phyloP scores from a whole-genome alignment of 2,113 vertebrate species.

The Urocitellus parryii region DNA sequence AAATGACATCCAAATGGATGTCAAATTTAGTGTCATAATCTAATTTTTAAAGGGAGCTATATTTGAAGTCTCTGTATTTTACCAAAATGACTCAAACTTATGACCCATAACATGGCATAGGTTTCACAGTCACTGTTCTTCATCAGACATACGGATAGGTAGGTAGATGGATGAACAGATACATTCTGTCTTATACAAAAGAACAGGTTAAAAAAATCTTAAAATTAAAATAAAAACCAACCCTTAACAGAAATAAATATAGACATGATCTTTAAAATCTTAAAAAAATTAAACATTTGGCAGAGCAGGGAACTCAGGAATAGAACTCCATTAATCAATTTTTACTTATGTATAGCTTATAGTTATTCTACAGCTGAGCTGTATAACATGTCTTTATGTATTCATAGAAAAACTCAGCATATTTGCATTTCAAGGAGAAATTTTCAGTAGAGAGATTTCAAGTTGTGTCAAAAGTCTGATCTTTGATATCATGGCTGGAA shows the following conservation, averaged over 20 bases:
- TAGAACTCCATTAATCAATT: background rate
- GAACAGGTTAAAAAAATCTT: background rate
- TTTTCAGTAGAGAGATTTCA: background rate
- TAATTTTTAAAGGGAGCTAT: slow-evolving; percentile 38
- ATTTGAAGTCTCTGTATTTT: slow-evolving; percentile 34
- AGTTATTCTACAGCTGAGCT: background rate
- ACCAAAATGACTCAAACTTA: slow-evolving; percentile 32
- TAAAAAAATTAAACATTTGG: background rate
- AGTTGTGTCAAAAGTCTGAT: slow-evolving; percentile 26
- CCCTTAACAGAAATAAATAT: background rate
- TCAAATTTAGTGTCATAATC: slow-evolving; percentile 29
- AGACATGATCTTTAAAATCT: background rate
- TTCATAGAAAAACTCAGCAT: background rate
- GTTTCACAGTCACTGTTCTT: slow-evolving; percentile 36
- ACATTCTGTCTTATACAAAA: background rate
- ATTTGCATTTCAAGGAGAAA: slow-evolving; percentile 7
- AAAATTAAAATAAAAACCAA: background rate
- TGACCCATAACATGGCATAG: background rate
- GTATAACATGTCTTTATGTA: background rate
- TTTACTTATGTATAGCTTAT: background rate
- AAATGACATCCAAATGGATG: slow-evolving; percentile 52
- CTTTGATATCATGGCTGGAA: background rate
- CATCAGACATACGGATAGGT: background rate
- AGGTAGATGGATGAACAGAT: background rate
- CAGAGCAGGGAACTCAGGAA: background rate